These are phyloP conservation scores for Odontomyia ornata DNA, from an alignment of 2,888 invertebrate species.

Conservation along the genomic window DNA sequence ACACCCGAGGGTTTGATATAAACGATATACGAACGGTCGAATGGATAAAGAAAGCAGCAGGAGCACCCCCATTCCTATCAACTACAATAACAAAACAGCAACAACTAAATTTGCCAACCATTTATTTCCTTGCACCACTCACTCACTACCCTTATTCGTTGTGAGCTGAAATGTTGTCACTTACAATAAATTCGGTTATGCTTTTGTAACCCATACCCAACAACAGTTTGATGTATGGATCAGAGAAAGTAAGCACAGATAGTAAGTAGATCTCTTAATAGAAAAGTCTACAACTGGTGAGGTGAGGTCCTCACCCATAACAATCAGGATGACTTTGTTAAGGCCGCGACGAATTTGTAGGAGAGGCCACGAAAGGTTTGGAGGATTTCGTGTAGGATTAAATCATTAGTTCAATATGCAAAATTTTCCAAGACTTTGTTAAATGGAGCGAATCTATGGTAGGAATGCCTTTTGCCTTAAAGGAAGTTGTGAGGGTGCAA, in stretches of 20 bases:
- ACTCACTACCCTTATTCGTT: conserved; percentile 27
- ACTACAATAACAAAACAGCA: background rate
- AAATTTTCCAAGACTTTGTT: conserved; percentile 2
- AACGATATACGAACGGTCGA: conserved; percentile 15
- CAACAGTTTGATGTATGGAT: background rate
- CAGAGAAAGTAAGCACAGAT: background rate
- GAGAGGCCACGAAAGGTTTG: background rate
- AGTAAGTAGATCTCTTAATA: conserved; percentile 30
- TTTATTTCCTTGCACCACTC: conserved; percentile 23
- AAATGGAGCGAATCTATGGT: background rate
- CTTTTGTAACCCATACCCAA: conserved; percentile 31
- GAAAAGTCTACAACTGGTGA: background rate
- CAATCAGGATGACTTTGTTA: background rate
- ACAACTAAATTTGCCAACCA: conserved; percentile 32
- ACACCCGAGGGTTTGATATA: conserved; percentile 26
- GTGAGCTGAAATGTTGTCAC: conserved; percentile 33
- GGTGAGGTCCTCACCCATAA: background rate
- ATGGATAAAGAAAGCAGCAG: too few relatives aligned
- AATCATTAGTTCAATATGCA: conserved; percentile 30
- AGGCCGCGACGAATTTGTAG: background rate
- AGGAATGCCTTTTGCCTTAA: background rate
- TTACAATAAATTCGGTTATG: conserved; percentile 42
- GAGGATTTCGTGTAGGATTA: background rate
- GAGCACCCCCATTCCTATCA: background rate
- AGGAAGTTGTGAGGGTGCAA: background rate